phyloP scores from a whole-genome alignment of 1,140 invertebrate species.

The Drosophila pachea region DNA sequence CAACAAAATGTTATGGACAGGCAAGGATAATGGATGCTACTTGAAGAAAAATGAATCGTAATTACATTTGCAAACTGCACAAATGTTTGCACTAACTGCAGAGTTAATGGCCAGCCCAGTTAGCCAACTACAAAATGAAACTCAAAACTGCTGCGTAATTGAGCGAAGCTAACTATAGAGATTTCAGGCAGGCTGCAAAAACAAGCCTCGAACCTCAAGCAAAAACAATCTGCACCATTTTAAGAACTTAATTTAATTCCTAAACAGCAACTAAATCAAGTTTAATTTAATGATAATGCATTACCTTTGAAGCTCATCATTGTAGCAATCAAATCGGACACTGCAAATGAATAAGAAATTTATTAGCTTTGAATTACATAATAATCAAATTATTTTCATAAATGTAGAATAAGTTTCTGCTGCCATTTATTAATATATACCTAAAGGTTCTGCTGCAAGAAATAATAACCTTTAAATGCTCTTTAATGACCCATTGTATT shows the following conservation, averaged over 20 bases:
- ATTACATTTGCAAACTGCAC: conserved; percentile 66
- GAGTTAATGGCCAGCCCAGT: conserved; percentile 8
- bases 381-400: no score
- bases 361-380: no score
- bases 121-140: conserved; percentile 1
- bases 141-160: conserved; percentile 7
- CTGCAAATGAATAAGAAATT: no score
- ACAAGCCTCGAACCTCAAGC: background rate
- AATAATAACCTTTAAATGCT: no score
- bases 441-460: no score
- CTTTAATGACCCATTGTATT: no score
- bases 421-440: no score
- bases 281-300: background rate
- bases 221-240: background rate
- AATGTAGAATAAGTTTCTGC: no score
- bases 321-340: background rate
- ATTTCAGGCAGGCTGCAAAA: background rate
- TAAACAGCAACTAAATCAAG: background rate
- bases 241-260: conserved; percentile 2
- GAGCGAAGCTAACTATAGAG: conserved; percentile 9
- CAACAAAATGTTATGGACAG: conserved; percentile 77
- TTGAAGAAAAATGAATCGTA: conserved; percentile 72
- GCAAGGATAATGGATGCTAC: conserved; percentile 61
- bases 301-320: conserved; percentile 20
- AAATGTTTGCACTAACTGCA: conserved; percentile 47